Conservation (phyloP, 2,888 invertebrate genomes). For the Subacronicta megacephala region DNA sequence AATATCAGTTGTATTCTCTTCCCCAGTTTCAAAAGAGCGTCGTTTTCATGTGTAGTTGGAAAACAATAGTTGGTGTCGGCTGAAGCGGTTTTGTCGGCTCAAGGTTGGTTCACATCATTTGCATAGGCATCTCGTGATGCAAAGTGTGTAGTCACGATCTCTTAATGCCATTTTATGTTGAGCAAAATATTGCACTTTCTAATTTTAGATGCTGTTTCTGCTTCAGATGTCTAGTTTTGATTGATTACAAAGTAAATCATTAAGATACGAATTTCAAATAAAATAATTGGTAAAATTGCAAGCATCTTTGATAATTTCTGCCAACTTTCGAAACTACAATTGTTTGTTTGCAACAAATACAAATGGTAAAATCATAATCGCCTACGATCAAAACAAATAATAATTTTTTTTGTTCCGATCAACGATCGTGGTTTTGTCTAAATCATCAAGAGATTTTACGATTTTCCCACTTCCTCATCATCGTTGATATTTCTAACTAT, state of each 20-base stretch:
- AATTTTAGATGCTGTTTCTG: slow-evolving; percentile 36
- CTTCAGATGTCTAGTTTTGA: background rate
- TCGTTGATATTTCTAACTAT: too few species aligned
- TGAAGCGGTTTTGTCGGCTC: slow-evolving; percentile 64
- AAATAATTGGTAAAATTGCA: too few species aligned
- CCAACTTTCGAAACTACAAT: too few species aligned
- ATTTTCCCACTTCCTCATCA: too few species aligned
- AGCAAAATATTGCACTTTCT: slow-evolving; percentile 57
- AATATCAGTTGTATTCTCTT: slow-evolving; percentile 16
- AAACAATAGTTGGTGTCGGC: slow-evolving; percentile 40
- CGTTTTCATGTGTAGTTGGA: slow-evolving; percentile 41
- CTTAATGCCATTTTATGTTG: slow-evolving; percentile 67
- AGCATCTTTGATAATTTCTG: too few species aligned
- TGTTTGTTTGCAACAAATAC: too few species aligned
- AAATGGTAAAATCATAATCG: too few species aligned
- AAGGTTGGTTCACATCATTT: slow-evolving; percentile 82
- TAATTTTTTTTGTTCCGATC: too few species aligned
- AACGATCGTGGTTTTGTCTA: too few species aligned
- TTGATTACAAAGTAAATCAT: background rate
- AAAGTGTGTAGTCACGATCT: slow-evolving; percentile 74
- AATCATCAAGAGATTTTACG: too few species aligned
- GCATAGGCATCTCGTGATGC: slow-evolving; percentile 70
- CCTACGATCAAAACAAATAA: too few species aligned
- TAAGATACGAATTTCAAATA: too few species aligned
- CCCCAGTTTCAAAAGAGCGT: slow-evolving; percentile 22